These are phyloP conservation scores for Danio albolineatus DNA, from an alignment of 2,797 vertebrate species.

Conservation along the genomic window DNA sequence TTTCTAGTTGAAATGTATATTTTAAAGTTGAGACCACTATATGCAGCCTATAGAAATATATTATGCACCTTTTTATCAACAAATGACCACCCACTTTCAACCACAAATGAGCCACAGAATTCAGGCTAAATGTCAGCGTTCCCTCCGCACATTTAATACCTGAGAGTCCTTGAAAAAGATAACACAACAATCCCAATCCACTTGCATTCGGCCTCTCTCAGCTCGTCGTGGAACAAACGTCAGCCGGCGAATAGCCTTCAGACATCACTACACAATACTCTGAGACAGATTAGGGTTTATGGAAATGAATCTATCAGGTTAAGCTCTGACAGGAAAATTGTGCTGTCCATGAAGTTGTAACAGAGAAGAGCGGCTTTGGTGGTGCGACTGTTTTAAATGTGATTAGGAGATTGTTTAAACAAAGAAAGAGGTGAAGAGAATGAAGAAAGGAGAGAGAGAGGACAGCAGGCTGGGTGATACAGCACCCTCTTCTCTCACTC, in stretches of 20 bases:
- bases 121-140: conserved; percentile 28
- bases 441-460: background rate
- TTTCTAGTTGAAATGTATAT: too few species aligned
- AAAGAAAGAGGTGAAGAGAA: conserved; percentile 27
- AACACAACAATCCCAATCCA: conserved; percentile 20
- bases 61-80: background rate
- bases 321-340: conserved; percentile 39
- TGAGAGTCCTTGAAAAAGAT: conserved; percentile 15
- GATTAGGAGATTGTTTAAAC: conserved; percentile 47
- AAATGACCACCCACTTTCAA: background rate
- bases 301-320: conserved; percentile 30
- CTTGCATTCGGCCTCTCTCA: conserved; percentile 8
- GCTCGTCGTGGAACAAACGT: background rate
- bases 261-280: conserved; percentile 31
- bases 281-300: conserved; percentile 37
- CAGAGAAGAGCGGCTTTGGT: conserved; percentile 21
- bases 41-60: background rate
- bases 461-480: conserved; percentile 28
- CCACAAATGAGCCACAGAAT: background rate
- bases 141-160: conserved; percentile 9
- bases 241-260: conserved; percentile 12
- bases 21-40: too few species aligned
- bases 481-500: conserved; percentile 55
- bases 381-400: conserved; percentile 50
- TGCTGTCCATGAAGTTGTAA: conserved; percentile 19